These are phyloP conservation scores for Leptopterna dolabrata DNA, from an alignment of 2,888 invertebrate species.

Conservation along the genomic window DNA sequence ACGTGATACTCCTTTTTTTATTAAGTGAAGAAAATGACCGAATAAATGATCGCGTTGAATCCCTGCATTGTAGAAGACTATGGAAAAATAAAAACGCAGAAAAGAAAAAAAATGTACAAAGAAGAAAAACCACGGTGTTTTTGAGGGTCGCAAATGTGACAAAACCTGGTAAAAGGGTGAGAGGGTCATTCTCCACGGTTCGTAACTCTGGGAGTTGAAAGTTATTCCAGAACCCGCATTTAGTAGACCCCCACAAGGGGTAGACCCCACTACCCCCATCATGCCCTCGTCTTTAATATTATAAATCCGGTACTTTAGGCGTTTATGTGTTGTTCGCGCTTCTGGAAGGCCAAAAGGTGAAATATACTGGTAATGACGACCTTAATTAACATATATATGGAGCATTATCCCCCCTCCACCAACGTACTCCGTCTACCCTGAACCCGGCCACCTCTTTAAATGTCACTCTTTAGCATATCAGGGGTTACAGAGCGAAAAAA, in stretches of 20 bases:
- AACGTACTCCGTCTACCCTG: background rate
- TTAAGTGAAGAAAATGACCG: no score
- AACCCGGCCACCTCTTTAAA: slow-evolving; percentile 48
- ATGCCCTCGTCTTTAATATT: slow-evolving; percentile 33
- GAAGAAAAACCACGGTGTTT: background rate
- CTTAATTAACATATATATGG: slow-evolving; percentile 60
- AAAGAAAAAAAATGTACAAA: no score
- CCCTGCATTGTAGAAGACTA: no score
- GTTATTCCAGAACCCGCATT: no score
- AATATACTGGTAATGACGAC: slow-evolving; percentile 59
- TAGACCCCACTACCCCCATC: no score
- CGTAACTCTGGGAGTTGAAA: background rate
- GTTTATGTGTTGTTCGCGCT: slow-evolving; percentile 31
- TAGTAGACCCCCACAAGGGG: no score
- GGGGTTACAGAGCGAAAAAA: slow-evolving; percentile 36
- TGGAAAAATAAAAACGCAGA: no score
- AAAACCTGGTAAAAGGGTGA: background rate
- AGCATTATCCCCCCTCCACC: slow-evolving; percentile 50
- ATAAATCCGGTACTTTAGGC: slow-evolving; percentile 55
- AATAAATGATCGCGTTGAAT: no score
- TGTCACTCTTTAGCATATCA: slow-evolving; percentile 60
- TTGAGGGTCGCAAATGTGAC: background rate
- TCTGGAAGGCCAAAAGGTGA: slow-evolving; percentile 53
- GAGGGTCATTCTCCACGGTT: background rate
- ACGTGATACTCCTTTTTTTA: no score